These are phyloP conservation scores for Periophthalmus magnuspinnatus DNA, from an alignment of 2,797 vertebrate genomes.

Conservation along the genomic window DNA sequence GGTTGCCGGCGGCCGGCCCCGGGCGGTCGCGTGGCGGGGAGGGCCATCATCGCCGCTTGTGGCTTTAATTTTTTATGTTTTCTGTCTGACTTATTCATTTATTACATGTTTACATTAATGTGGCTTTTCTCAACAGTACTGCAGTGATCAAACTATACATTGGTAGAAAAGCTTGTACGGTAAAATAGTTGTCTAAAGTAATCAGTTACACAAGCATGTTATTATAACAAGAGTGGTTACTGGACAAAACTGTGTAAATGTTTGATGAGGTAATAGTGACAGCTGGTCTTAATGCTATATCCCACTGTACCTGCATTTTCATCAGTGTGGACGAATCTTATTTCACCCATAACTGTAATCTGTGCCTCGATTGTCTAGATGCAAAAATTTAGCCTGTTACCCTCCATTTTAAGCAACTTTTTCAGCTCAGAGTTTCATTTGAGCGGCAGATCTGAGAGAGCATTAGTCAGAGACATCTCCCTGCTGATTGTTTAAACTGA, in stretches of 20 bases:
- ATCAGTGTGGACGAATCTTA: constrained; percentile 6
- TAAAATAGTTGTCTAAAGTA: neutral
- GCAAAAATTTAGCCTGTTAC: constrained; percentile 2
- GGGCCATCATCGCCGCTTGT: no score
- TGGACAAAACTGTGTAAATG: neutral
- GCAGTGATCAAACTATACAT: no score
- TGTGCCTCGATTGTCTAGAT: neutral
- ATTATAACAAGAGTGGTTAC: constrained; percentile 6
- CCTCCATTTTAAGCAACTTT: constrained; percentile 5
- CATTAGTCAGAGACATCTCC: constrained; percentile 2
- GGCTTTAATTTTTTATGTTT: no score
- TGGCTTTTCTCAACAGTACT: neutral
- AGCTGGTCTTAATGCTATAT: neutral
- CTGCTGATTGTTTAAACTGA: constrained; percentile 15
- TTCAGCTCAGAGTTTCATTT: constrained; percentile 3
- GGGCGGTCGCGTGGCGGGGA: no score
- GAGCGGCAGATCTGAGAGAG: constrained; percentile 14
- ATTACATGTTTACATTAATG: no score
- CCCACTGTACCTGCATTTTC: neutral
- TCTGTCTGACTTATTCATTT: no score
- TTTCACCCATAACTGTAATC: constrained; percentile 7
- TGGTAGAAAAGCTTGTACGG: neutral
- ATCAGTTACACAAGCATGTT: constrained; percentile 4
- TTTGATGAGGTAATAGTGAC: constrained; percentile 7
- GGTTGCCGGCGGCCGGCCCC: no score